Evolutionary conservation across 2,888 invertebrate genomes (phyloP), one percentile per base, ranked within the genome.

Genomic region (Alcis repandata): DNA sequence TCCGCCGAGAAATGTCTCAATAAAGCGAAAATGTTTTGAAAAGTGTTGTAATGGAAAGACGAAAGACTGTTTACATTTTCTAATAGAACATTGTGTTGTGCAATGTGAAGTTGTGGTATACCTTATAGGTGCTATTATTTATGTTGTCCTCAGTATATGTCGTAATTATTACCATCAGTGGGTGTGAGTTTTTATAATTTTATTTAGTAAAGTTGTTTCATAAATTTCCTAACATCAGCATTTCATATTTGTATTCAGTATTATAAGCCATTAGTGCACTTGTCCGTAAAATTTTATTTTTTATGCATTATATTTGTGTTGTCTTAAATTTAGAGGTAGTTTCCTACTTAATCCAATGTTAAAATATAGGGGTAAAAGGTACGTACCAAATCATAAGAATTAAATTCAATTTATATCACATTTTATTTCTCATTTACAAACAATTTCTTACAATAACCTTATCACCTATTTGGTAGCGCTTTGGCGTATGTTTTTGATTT

Each of bases 401-500:
- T 57, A 67, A 69, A 32, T 66, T 20, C 7, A 45, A 71, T 64
- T 64, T 66, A 43, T 38, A 68, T 64, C 75, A 72, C 60, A 59
- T 59, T 75, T 78, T 76, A 72, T 73, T 74, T 68, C 67, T 64
- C 32, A 61, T 38, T 59, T 62, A 53, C 43, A 54, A 56, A 63
- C 59, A 75, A 72, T 66, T 76, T 56, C 77, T 79, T 82, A 83
- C 58, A 74, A 75, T 78, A 83, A 72, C 52, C 75, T 76, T 83
- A 83, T 49, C 72, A 78, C 75, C 76, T 83, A 78, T 78, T 79
- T 80, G 79, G 76, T 71, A 79, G 75, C 77, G 77, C 78, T 79
- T 79, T 79, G 79, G 79, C 68, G 65, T 70, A 70, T 66, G 69
- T 74, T 79, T 82, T 84, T 80, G 79, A 79, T 82, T 76, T 73